Evolutionary conservation across 2,797 vertebrate species (phyloP).

Genomic region (Falco peregrinus): DNA sequence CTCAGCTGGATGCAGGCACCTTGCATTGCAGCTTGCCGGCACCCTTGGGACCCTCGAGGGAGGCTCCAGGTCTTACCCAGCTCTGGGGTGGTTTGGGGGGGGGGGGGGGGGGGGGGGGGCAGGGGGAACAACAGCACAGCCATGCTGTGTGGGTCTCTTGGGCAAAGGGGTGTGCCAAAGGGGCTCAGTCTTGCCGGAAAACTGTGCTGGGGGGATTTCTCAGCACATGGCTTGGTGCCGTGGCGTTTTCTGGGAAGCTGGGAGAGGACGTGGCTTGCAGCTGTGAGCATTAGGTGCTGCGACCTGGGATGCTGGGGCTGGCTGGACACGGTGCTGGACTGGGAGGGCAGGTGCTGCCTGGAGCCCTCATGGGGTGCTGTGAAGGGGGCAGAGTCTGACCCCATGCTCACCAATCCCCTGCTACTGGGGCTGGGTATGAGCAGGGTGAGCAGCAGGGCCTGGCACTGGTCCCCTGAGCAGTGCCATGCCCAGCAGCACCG

Average conservation of each 20-base stretch:
- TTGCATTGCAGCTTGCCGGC: not conserved
- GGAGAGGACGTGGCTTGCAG: not conserved
- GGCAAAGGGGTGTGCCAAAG: not conserved
- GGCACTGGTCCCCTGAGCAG: not conserved
- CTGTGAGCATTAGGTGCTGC: not conserved
- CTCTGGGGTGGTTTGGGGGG: not conserved
- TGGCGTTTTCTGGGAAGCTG: not conserved
- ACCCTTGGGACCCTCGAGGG: not conserved
- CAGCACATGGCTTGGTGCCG: not conserved
- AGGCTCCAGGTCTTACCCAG: not conserved
- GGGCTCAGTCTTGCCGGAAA: rapidly evolving
- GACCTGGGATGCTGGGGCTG: not conserved
- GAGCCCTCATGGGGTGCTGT: not conserved
- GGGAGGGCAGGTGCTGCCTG: not conserved
- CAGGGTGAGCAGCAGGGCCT: rapidly evolving
- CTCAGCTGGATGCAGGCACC: not conserved
- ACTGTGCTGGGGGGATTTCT: not conserved
- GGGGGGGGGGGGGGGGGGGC: too few relatives aligned
- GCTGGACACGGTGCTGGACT: not conserved
- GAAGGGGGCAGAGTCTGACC: not conserved
- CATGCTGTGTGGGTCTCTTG: not conserved
- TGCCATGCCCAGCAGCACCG: rapidly evolving
- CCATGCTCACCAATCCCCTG: too few relatives aligned
- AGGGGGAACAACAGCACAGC: rapidly evolving
- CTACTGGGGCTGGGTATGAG: not conserved